phyloP scores from a whole-genome alignment of 2,888 invertebrate species.

The Tetragonisca angustula region DNA sequence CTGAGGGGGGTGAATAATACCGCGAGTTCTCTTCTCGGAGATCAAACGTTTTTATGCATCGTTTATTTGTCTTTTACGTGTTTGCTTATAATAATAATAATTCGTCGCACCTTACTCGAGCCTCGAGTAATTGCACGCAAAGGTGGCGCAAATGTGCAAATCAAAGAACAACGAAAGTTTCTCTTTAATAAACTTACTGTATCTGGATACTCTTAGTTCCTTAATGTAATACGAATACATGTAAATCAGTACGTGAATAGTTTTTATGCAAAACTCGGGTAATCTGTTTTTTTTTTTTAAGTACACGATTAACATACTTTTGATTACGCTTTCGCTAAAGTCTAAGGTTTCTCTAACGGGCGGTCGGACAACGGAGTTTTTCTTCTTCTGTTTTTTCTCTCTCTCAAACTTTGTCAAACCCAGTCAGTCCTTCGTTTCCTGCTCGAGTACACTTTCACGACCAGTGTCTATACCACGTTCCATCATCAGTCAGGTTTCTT shows the following conservation, averaged over 20 bases:
- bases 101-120: conserved; percentile 15
- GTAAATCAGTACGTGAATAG: conserved; percentile 52
- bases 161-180: conserved; percentile 9
- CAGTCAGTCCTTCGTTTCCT: conserved; percentile 43
- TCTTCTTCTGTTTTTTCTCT: background rate
- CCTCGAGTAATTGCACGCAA: conserved; percentile 27
- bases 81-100: conserved; percentile 52
- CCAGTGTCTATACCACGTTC: background rate
- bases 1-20: conserved; percentile 25
- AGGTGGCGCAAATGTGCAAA: conserved; percentile 28
- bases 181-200: conserved; percentile 21
- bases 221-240: conserved; percentile 43
- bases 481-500: background rate
- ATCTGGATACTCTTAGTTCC: conserved; percentile 6
- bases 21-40: conserved; percentile 10
- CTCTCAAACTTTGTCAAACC: conserved; percentile 4
- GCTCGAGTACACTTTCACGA: conserved; percentile 39
- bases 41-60: conserved; percentile 31
- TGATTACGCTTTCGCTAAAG: conserved; percentile 51
- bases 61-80: conserved; percentile 50
- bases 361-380: conserved; percentile 34
- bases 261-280: conserved; percentile 55
- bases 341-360: conserved; percentile 46
- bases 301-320: conserved; percentile 52
- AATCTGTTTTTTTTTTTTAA: conserved; percentile 34